Conservation (phyloP, 1,140 invertebrate species). For the Ips typographus region DNA sequence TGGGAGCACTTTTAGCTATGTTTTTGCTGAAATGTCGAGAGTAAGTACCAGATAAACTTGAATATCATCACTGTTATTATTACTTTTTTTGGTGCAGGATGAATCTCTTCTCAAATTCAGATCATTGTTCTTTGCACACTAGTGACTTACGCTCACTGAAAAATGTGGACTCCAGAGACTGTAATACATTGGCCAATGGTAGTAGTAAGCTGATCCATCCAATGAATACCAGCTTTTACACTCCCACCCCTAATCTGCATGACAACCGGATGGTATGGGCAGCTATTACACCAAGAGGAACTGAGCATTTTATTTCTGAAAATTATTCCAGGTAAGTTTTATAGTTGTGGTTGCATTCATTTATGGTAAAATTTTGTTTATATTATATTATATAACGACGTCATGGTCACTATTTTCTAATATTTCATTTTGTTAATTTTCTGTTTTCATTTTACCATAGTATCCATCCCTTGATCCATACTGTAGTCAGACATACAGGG, state of each 20-base stretch:
- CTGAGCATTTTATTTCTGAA: slow-evolving; percentile 67
- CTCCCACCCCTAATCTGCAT: slow-evolving; percentile 43
- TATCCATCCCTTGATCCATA: too few species aligned
- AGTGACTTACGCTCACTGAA: slow-evolving; percentile 43
- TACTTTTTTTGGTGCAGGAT: slow-evolving; percentile 40
- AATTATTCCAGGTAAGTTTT: slow-evolving; percentile 52
- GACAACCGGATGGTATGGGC: slow-evolving; percentile 79
- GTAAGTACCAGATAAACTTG: slow-evolving; percentile 58
- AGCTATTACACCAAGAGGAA: slow-evolving; percentile 77
- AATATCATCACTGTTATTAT: neutral
- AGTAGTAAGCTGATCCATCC: slow-evolving; percentile 47
- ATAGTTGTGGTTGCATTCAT: too few species aligned
- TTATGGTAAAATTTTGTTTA: too few species aligned
- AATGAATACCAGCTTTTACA: slow-evolving; percentile 45
- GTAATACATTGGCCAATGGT: slow-evolving; percentile 39
- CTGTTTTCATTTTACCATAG: too few species aligned
- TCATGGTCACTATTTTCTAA: too few species aligned
- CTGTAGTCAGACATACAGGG: too few species aligned
- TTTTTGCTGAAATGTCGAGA: slow-evolving; percentile 79
- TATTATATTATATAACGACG: too few species aligned
- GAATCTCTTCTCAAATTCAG: slow-evolving; percentile 47
- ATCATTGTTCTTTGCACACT: slow-evolving; percentile 45
- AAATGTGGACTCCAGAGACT: slow-evolving; percentile 45
- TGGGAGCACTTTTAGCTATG: slow-evolving; percentile 73
- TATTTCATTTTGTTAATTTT: too few species aligned